Evolutionary conservation across 2,797 vertebrate species (phyloP).

Genomic region (Distichodus sexfasciatus): DNA sequence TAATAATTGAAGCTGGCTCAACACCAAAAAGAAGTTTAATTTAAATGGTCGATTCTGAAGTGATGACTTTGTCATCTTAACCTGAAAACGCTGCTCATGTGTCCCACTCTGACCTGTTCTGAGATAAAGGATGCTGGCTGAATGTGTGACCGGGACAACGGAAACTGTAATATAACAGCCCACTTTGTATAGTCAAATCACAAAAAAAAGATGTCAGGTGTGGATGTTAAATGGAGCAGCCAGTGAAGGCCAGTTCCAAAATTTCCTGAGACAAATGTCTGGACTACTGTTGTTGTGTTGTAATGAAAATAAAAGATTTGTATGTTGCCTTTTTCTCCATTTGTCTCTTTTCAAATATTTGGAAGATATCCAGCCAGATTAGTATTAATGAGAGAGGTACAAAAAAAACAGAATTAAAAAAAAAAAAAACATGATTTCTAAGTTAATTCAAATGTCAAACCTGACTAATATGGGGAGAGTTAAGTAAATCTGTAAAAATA

Average conservation of each 20-base stretch:
- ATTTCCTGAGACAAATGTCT: not conserved
- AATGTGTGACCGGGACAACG: not conserved
- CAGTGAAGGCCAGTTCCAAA: not conserved
- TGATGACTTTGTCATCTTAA: not conserved
- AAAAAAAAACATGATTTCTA: no score
- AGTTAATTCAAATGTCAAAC: no score
- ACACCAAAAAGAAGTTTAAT: not conserved
- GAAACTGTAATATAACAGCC: not conserved
- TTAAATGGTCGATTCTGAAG: not conserved
- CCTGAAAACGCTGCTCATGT: not conserved
- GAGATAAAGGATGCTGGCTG: not conserved
- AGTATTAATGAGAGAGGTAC: no score
- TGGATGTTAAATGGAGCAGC: not conserved
- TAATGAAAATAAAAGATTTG: constrained; percentile 1
- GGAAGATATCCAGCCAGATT: no score
- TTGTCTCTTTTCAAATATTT: no score
- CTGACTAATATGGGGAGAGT: no score
- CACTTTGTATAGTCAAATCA: not conserved
- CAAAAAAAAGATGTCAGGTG: not conserved
- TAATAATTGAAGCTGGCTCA: not conserved
- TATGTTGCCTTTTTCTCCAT: no score
- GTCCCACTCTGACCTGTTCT: not conserved
- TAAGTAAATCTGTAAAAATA: no score
- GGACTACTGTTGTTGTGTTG: not conserved
- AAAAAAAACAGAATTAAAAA: no score